phyloP scores from a whole-genome alignment of 2,113 vertebrate species.

The Aphelocoma coerulescens region DNA sequence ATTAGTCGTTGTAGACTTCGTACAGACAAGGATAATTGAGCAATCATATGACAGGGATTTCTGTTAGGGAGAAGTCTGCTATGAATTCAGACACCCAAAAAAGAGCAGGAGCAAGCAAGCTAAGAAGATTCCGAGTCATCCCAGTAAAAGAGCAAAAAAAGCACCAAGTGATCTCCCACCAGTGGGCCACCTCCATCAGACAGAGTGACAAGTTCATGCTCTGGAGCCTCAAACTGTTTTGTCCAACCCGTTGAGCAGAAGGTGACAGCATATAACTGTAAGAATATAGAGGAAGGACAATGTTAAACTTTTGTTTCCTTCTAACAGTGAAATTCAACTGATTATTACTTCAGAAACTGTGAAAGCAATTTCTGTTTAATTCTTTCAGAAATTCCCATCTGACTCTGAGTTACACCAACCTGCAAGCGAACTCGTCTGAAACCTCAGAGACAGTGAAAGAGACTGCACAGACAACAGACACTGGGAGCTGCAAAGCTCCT shows the following conservation, averaged over 20 bases:
- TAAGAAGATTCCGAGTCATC: background rate
- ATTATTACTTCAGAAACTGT: background rate
- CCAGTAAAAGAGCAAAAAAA: background rate
- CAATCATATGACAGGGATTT: background rate
- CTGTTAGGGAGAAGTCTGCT: background rate
- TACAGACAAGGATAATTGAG: background rate
- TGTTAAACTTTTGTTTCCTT: background rate
- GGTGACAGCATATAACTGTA: background rate
- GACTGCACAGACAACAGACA: background rate
- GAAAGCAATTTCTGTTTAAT: background rate
- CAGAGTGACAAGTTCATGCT: fast-evolving
- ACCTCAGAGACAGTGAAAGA: background rate
- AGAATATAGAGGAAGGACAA: background rate
- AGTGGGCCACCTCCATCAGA: background rate
- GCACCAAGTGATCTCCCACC: background rate
- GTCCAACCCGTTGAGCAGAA: background rate
- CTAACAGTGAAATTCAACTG: background rate
- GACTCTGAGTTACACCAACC: background rate
- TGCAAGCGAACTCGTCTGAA: background rate
- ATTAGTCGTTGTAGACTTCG: background rate
- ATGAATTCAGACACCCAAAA: background rate
- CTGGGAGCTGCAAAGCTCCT: background rate
- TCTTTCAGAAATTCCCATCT: background rate
- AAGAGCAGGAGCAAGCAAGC: background rate
- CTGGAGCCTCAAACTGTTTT: background rate